Evolutionary conservation across 2,888 invertebrate genomes (phyloP).

Genomic region (Serripes groenlandicus): DNA sequence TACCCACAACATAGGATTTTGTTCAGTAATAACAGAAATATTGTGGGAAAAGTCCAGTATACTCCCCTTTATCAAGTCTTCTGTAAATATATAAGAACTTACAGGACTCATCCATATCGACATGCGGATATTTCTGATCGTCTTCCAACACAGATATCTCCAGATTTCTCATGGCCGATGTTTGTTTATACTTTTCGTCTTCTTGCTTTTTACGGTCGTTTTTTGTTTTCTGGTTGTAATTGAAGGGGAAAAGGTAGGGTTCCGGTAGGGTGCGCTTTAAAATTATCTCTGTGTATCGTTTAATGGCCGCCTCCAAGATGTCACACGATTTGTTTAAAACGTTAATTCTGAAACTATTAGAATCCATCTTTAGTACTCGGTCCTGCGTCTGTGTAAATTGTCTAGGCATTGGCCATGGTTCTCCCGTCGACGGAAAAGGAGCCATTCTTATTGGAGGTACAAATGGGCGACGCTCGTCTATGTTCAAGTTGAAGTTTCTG

Average conservation of each 20-base stretch:
- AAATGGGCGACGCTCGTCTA: conserved; percentile 41
- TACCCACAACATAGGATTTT: no score
- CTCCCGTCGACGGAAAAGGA: conserved; percentile 46
- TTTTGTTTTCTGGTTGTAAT: no score
- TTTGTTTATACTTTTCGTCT: conserved; percentile 35
- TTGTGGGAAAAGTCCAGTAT: no score
- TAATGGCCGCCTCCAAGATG: conserved; percentile 88
- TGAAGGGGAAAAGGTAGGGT: conserved; percentile 60
- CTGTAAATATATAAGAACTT: no score
- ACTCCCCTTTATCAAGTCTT: no score
- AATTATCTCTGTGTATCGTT: conserved; percentile 88
- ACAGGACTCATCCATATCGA: no score
- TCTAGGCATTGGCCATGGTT: conserved; percentile 60
- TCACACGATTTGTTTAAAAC: conserved; percentile 87
- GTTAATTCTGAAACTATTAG: conserved; percentile 51
- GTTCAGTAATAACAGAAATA: no score
- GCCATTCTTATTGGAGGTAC: conserved; percentile 45
- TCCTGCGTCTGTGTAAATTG: conserved; percentile 21
- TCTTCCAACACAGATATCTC: conserved; percentile 43
- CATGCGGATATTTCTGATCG: no score
- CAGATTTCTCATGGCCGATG: conserved; percentile 29
- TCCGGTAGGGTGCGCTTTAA: conserved; percentile 68
- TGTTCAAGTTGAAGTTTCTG: conserved; percentile 33
- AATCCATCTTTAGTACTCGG: conserved; percentile 36
- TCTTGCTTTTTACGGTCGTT: conserved; percentile 19